A percentile compares a stretch with the other conserved stretches of the same genome.
phyloP scores from a whole-genome alignment of 2,113 vertebrate species.

The Bubalus kerabau region DNA sequence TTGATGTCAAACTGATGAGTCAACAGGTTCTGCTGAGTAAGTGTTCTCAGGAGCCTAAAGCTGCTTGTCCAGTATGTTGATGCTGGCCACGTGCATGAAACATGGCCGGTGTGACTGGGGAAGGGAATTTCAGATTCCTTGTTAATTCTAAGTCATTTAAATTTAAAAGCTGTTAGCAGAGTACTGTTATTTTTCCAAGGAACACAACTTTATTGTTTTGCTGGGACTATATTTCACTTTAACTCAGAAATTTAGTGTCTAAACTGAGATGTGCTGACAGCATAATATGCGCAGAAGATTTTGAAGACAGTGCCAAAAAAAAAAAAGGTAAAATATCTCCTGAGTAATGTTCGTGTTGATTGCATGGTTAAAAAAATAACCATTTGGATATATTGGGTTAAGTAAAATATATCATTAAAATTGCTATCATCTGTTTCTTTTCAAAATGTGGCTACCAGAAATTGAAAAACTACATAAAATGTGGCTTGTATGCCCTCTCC shows the following conservation, averaged over 20 bases:
- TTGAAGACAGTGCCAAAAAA: background rate
- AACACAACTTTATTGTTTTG: background rate
- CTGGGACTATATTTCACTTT: background rate
- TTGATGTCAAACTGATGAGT: background rate
- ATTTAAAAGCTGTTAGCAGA: background rate
- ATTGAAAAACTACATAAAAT: background rate
- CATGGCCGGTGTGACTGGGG: background rate
- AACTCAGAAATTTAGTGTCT: background rate
- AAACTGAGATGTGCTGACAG: background rate
- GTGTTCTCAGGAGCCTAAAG: background rate
- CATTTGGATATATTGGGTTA: background rate
- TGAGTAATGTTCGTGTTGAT: background rate
- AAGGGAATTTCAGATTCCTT: background rate
- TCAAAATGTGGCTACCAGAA: background rate
- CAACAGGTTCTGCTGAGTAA: background rate
- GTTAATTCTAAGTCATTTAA: background rate
- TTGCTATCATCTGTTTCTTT: background rate
- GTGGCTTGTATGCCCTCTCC: background rate
- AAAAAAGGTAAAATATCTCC: background rate
- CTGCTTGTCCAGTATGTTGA: background rate
- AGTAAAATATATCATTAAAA: background rate
- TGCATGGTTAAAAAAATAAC: background rate
- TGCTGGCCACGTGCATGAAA: background rate
- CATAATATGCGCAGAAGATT: background rate
- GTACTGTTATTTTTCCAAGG: background rate